Base-by-base conservation (phyloP, 2,113 vertebrate genomes). In the Pangasianodon hypophthalmus region DNA sequence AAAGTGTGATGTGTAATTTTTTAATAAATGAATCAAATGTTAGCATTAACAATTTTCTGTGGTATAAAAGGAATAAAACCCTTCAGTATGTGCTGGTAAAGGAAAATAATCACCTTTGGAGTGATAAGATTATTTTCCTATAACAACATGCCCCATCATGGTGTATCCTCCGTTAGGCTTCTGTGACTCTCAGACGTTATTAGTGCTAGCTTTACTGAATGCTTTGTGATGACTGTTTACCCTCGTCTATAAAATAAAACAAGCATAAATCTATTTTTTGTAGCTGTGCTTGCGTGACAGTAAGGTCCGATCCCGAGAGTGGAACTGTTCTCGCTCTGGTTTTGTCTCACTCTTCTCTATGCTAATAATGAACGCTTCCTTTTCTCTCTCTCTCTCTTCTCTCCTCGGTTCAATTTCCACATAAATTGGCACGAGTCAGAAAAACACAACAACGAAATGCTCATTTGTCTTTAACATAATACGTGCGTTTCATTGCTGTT, bases 321-420 rank as follows among this genome's bases (percentile, higher is more conserved):
- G 46, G 88, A 89, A 56, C 56, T 67, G 54, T 48, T 77, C 58
- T 62, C 29, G 3, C 58, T 89, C 69, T 86, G 73, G 73, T 89
- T 89, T 44, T 86, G 44, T 86, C 54, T 80, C 46, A 81, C 24
- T 80, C 46, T 69, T 89, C 84, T 44, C 56, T 86, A 69, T 32
- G 56, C 58, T 29, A 89, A 85, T 77, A 52, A 80, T 44, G 56
- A 79, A 37, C 29, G 26, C 73, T 89, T 89, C 88, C 88, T 80
- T 89, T 52, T 67, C 24, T 79, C 75, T 52, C 14, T 89, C 82
- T 64, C 71, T 79, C 8, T 77, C 54, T 73, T 60, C 73, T 48
- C 46, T 7, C 52, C 73, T 79, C 60, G 62, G 8, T 86, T 89
- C 71, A 85, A 64, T 46, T 79, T 86, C 71, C 16, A 7, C 60